phyloP scores from a whole-genome alignment of 2,797 vertebrate species.

The Clarias fuscus region DNA sequence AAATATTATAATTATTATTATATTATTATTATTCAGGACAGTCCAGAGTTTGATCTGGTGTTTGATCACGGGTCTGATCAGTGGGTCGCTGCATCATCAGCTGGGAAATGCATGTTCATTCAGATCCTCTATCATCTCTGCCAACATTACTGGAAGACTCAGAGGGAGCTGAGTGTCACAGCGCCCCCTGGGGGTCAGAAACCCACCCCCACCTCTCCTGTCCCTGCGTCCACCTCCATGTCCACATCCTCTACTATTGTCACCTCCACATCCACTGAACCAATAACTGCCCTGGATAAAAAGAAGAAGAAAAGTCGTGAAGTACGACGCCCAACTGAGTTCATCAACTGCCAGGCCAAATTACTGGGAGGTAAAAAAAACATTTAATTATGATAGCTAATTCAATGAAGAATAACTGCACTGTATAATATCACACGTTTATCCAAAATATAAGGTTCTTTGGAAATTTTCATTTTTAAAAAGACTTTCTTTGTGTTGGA shows the following conservation, averaged over 20 bases:
- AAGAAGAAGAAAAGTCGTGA: constrained; percentile 59
- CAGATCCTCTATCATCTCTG: constrained; percentile 90
- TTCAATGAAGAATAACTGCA: neutral
- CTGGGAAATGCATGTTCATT: constrained; percentile 92
- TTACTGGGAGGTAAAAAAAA: constrained; percentile 81
- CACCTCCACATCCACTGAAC: neutral
- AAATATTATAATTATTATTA: neutral
- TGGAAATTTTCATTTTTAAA: no score
- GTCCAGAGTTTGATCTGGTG: constrained; percentile 88
- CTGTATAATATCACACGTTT: neutral
- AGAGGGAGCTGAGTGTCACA: constrained; percentile 46
- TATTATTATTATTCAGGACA: constrained; percentile 74
- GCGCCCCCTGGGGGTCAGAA: constrained; percentile 34
- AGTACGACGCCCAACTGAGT: constrained; percentile 78
- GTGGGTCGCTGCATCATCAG: constrained; percentile 87
- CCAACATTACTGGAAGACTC: constrained; percentile 82
- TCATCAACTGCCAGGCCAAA: constrained; percentile 93
- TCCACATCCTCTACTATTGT: neutral
- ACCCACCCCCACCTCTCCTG: neutral
- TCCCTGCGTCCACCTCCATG: neutral
- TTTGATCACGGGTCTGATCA: constrained; percentile 90
- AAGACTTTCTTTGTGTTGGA: no score
- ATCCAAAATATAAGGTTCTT: neutral
- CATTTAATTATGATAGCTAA: neutral
- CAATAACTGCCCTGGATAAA: constrained; percentile 1